Base-by-base conservation (phyloP, 2,888 invertebrate genomes). In the Malacosoma neustria region DNA sequence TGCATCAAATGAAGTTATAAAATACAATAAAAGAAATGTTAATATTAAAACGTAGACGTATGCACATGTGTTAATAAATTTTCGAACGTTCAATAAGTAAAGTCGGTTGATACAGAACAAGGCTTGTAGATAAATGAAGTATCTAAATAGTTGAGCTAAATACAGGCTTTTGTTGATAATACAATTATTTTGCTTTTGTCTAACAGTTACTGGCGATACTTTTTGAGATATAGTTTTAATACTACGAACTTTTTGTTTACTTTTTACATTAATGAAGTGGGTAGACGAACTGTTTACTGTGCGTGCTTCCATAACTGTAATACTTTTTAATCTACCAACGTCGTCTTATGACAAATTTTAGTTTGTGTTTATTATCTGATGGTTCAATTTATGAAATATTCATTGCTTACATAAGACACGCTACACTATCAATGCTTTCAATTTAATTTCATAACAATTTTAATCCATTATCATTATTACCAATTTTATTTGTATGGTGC, bases 401-500 rank as follows among this genome's bases (percentile, higher is more conserved):
- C 7, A 22, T 22, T 22, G 22, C 22, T 22, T 9, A 5, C 9
- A 9, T 22, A 5, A 22, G 5, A 9, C 22, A 7, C 9, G 22
- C 22, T 9, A 22, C 6, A 22, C 9, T 7, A 22, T 22, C 4
- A 9, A 22, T 22, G 22, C 22, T 22, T 22, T 22, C 22, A 22
- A 22, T 7, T 22, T 22, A 22, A 22, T 22, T 22, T 9, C 6
- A 22, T 22, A 5, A 22, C 22, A 22, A 22, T 22, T 22, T 22
- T 22, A 22, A 22, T 22, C 22, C 22, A 22, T 22, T 9, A 22
- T 22, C 22, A 22, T 22, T 22, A 22, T 22, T 22, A 22, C 22
- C 35, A 34, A 40, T 37, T 40, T 22, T 22, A 9, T 22, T 22
- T 22, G 6, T 22, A 7, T 22, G 5, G 9, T 22, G 22, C 5